phyloP scores from a whole-genome alignment of 1,140 invertebrate genomes.

The Drosophila azteca region DNA sequence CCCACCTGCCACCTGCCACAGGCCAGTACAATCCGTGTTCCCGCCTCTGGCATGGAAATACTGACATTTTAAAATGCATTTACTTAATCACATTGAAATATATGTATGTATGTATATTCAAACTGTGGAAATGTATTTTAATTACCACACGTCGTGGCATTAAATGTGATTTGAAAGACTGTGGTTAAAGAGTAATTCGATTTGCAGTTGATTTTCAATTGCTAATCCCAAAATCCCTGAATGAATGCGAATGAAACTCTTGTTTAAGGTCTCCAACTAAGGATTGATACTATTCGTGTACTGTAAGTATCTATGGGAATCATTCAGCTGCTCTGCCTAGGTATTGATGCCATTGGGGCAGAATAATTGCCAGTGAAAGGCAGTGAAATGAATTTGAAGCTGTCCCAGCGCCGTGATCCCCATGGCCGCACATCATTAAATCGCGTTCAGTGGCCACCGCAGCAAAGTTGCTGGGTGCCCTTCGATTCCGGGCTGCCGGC shows the following conservation, averaged over 20 bases:
- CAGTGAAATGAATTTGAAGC: slow-evolving; percentile 43
- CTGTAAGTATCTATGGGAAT: slow-evolving; percentile 10
- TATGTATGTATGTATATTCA: too few relatives aligned
- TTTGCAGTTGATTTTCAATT: too few relatives aligned
- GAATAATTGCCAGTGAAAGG: slow-evolving; percentile 37
- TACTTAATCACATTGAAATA: slow-evolving; percentile 21
- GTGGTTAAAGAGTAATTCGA: too few relatives aligned
- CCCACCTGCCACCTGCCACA: too few relatives aligned
- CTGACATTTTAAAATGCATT: slow-evolving; percentile 20
- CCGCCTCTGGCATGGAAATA: slow-evolving; percentile 7
- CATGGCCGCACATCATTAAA: slow-evolving; percentile 46
- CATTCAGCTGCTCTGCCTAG: slow-evolving; percentile 1
- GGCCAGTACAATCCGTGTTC: too few relatives aligned
- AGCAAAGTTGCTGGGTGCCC: slow-evolving; percentile 36
- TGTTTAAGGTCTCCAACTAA: slow-evolving; percentile 5
- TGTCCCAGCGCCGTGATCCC: slow-evolving; percentile 12
- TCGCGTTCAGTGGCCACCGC: slow-evolving; percentile 44
- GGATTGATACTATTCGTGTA: slow-evolving; percentile 11
- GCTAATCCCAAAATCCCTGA: too few relatives aligned
- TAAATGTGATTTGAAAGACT: too few relatives aligned
- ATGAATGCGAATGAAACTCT: too few relatives aligned
- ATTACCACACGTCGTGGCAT: too few relatives aligned
- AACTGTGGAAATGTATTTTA: too few relatives aligned
- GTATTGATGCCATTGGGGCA: slow-evolving; percentile 21
- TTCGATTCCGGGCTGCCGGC: slow-evolving; percentile 10